phyloP scores from a whole-genome alignment of 2,113 vertebrate species.

The Typhlomys cinereus region DNA sequence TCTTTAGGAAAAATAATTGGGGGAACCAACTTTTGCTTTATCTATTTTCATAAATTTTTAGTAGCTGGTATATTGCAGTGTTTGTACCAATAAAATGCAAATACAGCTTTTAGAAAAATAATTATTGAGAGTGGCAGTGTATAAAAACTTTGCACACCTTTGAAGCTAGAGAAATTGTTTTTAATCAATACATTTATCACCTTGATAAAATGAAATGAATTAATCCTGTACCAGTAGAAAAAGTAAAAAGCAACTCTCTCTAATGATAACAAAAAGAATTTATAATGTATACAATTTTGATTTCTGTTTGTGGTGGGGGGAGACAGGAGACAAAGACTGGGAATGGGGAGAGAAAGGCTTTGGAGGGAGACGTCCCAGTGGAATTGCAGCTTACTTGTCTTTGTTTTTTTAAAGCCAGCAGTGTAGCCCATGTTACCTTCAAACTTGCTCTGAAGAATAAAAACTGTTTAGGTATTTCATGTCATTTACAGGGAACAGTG shows the following conservation, averaged over 20 bases:
- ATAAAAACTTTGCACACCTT: neutral
- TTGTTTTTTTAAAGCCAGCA: neutral
- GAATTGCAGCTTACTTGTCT: neutral
- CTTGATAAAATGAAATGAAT: constrained; percentile 5
- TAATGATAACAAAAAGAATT: neutral
- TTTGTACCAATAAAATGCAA: constrained; percentile 28
- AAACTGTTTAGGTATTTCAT: constrained; percentile 62
- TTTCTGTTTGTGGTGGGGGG: neutral
- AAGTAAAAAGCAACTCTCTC: neutral
- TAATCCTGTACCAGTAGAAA: neutral
- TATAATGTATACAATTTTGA: neutral
- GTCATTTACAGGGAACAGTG: constrained; percentile 55
- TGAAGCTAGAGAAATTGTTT: neutral
- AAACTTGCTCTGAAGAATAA: constrained; percentile 42
- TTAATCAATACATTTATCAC: neutral
- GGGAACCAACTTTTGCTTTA: neutral
- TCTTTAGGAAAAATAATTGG: constrained; percentile 27
- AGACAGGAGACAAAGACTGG: neutral
- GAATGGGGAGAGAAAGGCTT: neutral
- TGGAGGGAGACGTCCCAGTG: neutral
- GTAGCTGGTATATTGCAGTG: neutral
- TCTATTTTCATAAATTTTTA: constrained; percentile 40
- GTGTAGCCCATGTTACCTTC: constrained; percentile 34
- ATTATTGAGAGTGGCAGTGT: neutral
- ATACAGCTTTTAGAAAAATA: constrained; percentile 4